phyloP scores from a whole-genome alignment of 2,888 invertebrate genomes.

The Ethmia dodecea region DNA sequence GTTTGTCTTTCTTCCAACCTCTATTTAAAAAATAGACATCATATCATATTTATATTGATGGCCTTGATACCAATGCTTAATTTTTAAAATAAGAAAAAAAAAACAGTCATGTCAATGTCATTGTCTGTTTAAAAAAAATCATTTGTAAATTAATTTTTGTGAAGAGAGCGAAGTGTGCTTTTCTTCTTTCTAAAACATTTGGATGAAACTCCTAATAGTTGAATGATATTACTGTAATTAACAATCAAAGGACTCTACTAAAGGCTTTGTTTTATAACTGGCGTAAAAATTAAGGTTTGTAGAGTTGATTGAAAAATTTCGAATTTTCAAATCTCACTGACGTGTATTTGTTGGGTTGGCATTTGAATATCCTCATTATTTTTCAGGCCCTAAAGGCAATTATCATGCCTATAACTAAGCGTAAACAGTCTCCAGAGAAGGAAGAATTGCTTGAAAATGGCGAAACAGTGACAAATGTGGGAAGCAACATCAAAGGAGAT shows the following conservation, averaged over 20 bases:
- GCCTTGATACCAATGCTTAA: too few relatives aligned
- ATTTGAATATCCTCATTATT: constrained; percentile 22
- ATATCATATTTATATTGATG: too few relatives aligned
- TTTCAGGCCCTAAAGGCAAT: constrained; percentile 49
- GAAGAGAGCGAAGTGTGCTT: not conserved
- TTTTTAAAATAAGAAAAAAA: too few relatives aligned
- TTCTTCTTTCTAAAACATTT: not conserved
- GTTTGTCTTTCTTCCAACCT: too few relatives aligned
- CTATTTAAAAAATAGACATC: too few relatives aligned
- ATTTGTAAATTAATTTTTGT: too few relatives aligned
- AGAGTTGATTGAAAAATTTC: constrained; percentile 9
- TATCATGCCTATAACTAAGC: constrained; percentile 63
- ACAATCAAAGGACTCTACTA: not conserved
- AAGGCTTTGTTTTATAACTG: not conserved
- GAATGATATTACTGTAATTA: not conserved
- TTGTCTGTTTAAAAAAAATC: too few relatives aligned
- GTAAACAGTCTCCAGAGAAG: constrained; percentile 54
- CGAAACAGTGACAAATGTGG: constrained; percentile 33
- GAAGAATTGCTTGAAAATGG: constrained; percentile 66
- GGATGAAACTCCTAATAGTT: too few relatives aligned
- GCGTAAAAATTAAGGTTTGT: constrained; percentile 59
- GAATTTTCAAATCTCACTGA: constrained; percentile 33
- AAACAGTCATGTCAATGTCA: too few relatives aligned
- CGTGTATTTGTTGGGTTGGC: constrained; percentile 50
- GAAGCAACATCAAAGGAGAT: constrained; percentile 83